Evolutionary conservation across 1,140 invertebrate genomes (phyloP), one percentile per base, ranked within the genome.

Genomic region (Anadara kagoshimensis): DNA sequence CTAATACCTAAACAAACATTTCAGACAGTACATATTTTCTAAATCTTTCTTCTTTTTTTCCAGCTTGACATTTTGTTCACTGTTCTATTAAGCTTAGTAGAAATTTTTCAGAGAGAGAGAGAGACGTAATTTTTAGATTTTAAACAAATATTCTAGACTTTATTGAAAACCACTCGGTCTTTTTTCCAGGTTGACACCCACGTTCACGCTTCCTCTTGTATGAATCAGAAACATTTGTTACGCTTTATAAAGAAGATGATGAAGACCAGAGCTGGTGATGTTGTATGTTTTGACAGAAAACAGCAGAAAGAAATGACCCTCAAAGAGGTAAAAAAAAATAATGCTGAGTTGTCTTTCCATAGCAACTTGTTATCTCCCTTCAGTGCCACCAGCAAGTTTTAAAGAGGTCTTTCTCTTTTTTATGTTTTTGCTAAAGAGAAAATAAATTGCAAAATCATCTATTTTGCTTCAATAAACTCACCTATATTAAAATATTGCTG

Each of bases 161-260:
- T n/a, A n/a, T n/a, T n/a, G n/a, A n/a, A n/a, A n/a, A n/a, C n/a
- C n/a, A n/a, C n/a, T n/a, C n/a, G n/a, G n/a, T n/a, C n/a, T 10
- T 41, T 44, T 41, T 79, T 96, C 89, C 95, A 94, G 91, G 93
- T 99, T 72, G 98, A 99, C 88, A 99, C 98, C 44, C 98, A 99
- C 90, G 98, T 99, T 85, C 98, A 99, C 90, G 98, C 98, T 2
- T 97, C 98, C 0, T 98, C 97, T 0, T 98, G 97, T 83, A 99
- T 99, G 98, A 99, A 99, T 90, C 98, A 99, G 89, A 99, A 99
- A 87, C 98, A 99, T 89, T 89, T 99, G 69, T 91, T 99, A 64
- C 93, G 98, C 26, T 99, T 99, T 88, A 99, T 99, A 79, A 99
- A 99, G 91, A 99, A 99, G 89, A 97, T 95, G 0, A 91, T 99